Base-by-base conservation (phyloP, 2,113 vertebrate species). In the Coptodon rendalli region DNA sequence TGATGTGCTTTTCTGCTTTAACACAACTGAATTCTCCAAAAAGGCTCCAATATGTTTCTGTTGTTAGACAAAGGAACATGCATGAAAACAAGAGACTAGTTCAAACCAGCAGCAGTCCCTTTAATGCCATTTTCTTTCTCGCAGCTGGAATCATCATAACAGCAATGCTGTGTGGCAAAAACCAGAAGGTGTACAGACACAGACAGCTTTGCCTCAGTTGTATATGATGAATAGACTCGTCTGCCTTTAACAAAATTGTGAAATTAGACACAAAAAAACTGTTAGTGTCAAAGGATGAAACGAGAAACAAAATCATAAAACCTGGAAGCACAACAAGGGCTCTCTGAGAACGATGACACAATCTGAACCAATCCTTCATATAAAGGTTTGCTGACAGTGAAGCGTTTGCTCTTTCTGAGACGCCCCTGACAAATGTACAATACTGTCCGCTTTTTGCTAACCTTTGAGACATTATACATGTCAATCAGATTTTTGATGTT, bases 401-500 rank as follows among this genome's bases (percentile, higher is more conserved):
- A 52, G 43, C 24, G 6, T 53, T 68, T 82, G 40, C 2, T 86
- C 79, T 85, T 85, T 88, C 91, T 90, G 82, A 92, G 78, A 93
- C 89, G 93, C 94, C 90, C 84, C 59, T 5, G 87, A 89, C 87
- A 79, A 84, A 88, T 93, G 86, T 94, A 90, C 61, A 53, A 89
- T 93, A 93, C 83, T 87, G 87, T 94, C 89, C 43, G 92, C 52
- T 91, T 79, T 94, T 91, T 88, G 80, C 71, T 45, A 57, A 82
- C 89, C 56, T 48, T 78, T 92, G 88, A 80, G 71, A 90, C 80
- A 86, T 89, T 90, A 31, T 82, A 86, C 73, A 89, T 94, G 81
- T 94, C 84, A 86, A 90, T 80, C 73, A 86, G 66, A 89, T 89
- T 87, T 96, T 95, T 91, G 88, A 83, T 94, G 95, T 94, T 91